Percentiles rank a stretch among this genome's conserved stretches.
phyloP scores from a whole-genome alignment of 2,888 invertebrate genomes.

The Philaethria dido region DNA sequence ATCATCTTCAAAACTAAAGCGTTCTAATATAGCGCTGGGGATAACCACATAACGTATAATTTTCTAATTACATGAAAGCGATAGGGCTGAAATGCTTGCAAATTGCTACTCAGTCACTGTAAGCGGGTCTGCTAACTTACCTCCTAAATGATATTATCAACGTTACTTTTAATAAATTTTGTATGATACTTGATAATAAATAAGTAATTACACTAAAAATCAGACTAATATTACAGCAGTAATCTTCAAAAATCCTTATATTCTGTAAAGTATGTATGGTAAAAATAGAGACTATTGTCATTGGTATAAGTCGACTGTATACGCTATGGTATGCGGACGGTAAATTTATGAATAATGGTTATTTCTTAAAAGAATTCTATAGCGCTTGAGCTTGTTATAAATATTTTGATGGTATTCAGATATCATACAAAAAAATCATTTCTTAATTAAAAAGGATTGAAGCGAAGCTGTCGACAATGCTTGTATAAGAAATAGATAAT shows the following conservation, averaged over 20 bases:
- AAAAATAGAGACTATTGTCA: no score
- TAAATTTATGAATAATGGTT: no score
- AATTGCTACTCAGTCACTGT: constrained; percentile 47
- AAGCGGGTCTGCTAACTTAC: constrained; percentile 44
- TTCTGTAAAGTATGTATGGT: no score
- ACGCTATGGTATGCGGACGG: no score
- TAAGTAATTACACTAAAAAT: no score
- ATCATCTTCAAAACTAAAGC: neutral
- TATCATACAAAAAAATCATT: neutral
- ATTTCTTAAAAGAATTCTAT: no score
- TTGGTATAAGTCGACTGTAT: no score
- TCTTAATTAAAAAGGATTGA: constrained; percentile 1
- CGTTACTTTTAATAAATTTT: neutral
- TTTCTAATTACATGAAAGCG: constrained; percentile 31
- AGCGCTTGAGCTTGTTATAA: no score
- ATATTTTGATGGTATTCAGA: no score
- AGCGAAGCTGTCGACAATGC: neutral
- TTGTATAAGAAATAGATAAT: neutral
- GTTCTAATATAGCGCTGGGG: constrained; percentile 16
- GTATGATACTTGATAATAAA: neutral
- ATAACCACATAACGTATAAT: constrained; percentile 27
- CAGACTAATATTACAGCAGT: no score
- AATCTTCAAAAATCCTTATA: no score
- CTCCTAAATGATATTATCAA: neutral
- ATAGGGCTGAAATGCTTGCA: constrained; percentile 47